Conservation (phyloP, 2,113 vertebrate genomes). For the Turnix velox region DNA sequence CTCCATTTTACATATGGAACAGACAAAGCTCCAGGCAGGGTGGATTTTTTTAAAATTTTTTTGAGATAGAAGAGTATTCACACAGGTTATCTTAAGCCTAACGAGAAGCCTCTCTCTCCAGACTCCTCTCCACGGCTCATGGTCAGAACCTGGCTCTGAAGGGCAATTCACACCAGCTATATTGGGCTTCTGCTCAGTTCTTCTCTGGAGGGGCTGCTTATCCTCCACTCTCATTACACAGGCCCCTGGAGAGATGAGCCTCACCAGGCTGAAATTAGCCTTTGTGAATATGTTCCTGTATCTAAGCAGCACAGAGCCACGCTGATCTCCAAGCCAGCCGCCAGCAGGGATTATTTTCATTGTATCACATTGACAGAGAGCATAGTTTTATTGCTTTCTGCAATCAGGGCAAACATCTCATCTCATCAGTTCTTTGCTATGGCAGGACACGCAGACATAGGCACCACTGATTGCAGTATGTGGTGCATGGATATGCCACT, state of each 20-base stretch:
- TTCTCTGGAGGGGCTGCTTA: background rate
- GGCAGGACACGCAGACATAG: background rate
- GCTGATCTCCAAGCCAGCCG: background rate
- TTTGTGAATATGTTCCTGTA: background rate
- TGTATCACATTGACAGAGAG: background rate
- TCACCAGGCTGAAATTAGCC: background rate
- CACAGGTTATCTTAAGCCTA: background rate
- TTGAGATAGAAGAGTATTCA: background rate
- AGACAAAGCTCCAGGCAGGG: rapidly evolving
- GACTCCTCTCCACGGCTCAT: rapidly evolving
- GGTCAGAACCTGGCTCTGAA: background rate
- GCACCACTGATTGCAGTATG: background rate
- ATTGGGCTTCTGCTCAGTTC: background rate
- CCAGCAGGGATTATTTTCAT: background rate
- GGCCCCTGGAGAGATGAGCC: background rate
- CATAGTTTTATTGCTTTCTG: background rate
- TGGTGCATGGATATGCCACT: background rate
- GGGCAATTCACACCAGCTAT: background rate
- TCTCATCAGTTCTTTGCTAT: background rate
- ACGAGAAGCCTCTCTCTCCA: background rate
- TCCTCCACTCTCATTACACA: background rate
- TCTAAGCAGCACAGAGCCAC: background rate
- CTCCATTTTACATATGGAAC: background rate
- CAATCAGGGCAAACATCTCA: background rate
- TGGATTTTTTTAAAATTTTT: background rate